phyloP scores from a whole-genome alignment of 2,797 vertebrate genomes.

The Tenualosa thibaudeaui region DNA sequence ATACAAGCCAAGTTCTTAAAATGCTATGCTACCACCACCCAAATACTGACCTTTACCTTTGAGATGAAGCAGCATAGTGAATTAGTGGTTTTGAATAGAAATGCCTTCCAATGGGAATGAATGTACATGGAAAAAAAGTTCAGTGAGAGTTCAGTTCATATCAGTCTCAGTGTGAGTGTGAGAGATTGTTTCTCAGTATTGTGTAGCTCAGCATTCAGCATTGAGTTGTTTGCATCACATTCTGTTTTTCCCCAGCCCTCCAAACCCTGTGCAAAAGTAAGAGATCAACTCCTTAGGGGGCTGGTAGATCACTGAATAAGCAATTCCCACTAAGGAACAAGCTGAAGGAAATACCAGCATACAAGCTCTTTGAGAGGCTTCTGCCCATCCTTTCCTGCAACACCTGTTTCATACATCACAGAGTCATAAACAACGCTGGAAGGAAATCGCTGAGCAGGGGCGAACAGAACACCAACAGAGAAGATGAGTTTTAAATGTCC shows the following conservation, averaged over 20 bases:
- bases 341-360: slow-evolving; percentile 21
- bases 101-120: not conserved
- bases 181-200: not conserved
- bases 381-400: slow-evolving; percentile 7
- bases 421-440: slow-evolving; percentile 18
- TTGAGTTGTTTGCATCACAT: not conserved
- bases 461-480: slow-evolving; percentile 13
- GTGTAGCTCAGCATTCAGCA: not conserved
- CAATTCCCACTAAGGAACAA: slow-evolving; percentile 30
- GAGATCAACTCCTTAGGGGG: not conserved
- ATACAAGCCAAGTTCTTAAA: too few species aligned
- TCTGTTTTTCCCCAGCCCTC: not conserved
- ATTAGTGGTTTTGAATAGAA: not conserved
- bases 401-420: not conserved
- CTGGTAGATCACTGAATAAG: slow-evolving; percentile 26
- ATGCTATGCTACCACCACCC: too few species aligned
- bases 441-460: not conserved
- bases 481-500: slow-evolving; percentile 17
- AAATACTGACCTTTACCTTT: not conserved
- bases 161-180: not conserved
- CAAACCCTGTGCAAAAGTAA: slow-evolving; percentile 14
- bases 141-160: not conserved
- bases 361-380: not conserved
- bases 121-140: not conserved
- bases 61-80: not conserved